Percentiles rank a stretch among this genome's conserved stretches.
These are phyloP conservation scores for Vipera ursinii DNA, from an alignment of 2,797 vertebrate species.

Conservation along the genomic window DNA sequence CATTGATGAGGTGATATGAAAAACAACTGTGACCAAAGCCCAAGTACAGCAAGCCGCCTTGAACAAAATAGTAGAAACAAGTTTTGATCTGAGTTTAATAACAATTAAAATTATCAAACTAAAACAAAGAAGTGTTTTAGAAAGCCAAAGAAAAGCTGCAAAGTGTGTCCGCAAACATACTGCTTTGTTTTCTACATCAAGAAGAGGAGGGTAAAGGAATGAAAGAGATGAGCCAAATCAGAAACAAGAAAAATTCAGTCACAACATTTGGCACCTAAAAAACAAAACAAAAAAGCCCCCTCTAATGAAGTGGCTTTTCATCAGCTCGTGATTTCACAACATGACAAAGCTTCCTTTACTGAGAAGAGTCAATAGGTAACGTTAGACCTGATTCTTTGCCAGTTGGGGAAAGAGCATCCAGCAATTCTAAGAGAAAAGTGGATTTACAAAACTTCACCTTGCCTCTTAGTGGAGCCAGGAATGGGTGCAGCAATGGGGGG, in stretches of 20 bases:
- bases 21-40: background rate
- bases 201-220: no score
- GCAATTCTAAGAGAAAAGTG: background rate
- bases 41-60: background rate
- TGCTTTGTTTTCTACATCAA: background rate
- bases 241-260: constrained; percentile 2
- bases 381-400: background rate
- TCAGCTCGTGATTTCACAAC: background rate
- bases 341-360: background rate
- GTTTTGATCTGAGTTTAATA: background rate
- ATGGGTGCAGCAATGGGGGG: background rate
- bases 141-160: background rate
- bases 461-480: background rate
- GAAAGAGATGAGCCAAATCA: background rate
- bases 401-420: background rate
- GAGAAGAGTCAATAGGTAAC: background rate
- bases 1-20: background rate
- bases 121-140: background rate
- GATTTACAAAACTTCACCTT: background rate
- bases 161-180: background rate
- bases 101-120: background rate
- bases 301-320: background rate
- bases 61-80: background rate
- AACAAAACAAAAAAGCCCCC: background rate
- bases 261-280: background rate